Percentiles rank a stretch among this genome's conserved stretches.
Evolutionary conservation across 2,113 vertebrate genomes (phyloP).

Genomic region (Macquaria ambigua): DNA sequence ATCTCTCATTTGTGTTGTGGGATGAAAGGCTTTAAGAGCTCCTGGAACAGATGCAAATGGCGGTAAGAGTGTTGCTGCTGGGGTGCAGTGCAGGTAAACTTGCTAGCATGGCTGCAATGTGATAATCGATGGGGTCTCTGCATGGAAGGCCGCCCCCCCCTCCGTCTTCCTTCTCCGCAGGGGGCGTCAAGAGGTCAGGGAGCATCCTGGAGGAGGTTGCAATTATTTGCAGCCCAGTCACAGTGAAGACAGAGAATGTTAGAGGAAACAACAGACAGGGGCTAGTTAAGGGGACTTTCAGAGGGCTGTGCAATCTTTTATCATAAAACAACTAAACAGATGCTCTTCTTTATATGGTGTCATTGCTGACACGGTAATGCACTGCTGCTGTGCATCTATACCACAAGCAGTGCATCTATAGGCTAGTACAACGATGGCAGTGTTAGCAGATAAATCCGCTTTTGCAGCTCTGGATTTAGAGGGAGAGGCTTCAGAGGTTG

Average conservation of each 20-base stretch:
- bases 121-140: slow-evolving; percentile 30
- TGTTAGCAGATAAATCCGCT: not conserved
- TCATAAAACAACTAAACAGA: not conserved
- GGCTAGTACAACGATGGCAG: not conserved
- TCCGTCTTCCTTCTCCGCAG: not conserved
- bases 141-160: not conserved
- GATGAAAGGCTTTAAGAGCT: slow-evolving; percentile 65
- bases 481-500: slow-evolving; percentile 44
- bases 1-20: slow-evolving; percentile 66
- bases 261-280: slow-evolving; percentile 5
- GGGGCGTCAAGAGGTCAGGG: slow-evolving; percentile 16
- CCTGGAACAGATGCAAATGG: slow-evolving; percentile 62
- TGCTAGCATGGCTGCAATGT: not conserved
- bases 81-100: not conserved
- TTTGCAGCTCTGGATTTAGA: slow-evolving; percentile 39
- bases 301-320: not conserved
- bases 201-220: slow-evolving; percentile 15
- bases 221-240: slow-evolving; percentile 22
- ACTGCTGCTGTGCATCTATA: not conserved
- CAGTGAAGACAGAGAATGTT: slow-evolving; percentile 17
- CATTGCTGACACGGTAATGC: not conserved
- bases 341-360: not conserved
- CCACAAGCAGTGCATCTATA: too few relatives aligned
- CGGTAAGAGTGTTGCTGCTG: slow-evolving; percentile 24
- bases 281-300: not conserved